Conservation (phyloP, 1,140 invertebrate genomes). For the Drosophila santomea region DNA sequence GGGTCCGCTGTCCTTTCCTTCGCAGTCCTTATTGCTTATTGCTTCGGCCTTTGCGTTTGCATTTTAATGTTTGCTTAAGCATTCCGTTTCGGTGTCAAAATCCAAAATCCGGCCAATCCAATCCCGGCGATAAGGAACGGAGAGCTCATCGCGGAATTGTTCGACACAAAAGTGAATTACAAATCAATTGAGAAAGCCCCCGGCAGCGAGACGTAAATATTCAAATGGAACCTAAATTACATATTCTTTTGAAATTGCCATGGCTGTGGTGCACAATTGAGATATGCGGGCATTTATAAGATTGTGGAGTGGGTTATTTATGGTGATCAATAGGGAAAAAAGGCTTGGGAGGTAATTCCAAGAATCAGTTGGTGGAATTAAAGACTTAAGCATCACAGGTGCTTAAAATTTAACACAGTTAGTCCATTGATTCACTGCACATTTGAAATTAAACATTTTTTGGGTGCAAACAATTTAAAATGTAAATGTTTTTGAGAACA, state of each 20-base stretch:
- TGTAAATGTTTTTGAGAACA: too few relatives aligned
- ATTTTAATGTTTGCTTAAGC: conserved; percentile 38
- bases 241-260: conserved; percentile 47
- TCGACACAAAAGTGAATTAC: conserved; percentile 46
- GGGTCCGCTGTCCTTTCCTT: conserved; percentile 11
- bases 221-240: conserved; percentile 43
- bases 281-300: conserved; percentile 16
- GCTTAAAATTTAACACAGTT: too few relatives aligned
- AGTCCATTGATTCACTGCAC: too few relatives aligned
- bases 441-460: too few relatives aligned
- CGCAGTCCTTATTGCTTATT: conserved; percentile 2
- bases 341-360: not conserved
- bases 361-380: not conserved
- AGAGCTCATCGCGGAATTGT: conserved; percentile 20
- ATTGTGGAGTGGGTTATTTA: not conserved
- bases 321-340: not conserved
- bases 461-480: too few relatives aligned
- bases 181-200: conserved; percentile 35
- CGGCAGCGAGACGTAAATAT: conserved; percentile 53
- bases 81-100: conserved; percentile 37
- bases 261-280: conserved; percentile 42
- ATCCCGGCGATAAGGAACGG: conserved; percentile 29
- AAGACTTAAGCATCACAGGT: too few relatives aligned
- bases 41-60: conserved; percentile 45
- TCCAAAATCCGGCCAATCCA: conserved; percentile 1